Conservation (phyloP, 2,113 vertebrate genomes). For the Poeciliopsis occidentalis region DNA sequence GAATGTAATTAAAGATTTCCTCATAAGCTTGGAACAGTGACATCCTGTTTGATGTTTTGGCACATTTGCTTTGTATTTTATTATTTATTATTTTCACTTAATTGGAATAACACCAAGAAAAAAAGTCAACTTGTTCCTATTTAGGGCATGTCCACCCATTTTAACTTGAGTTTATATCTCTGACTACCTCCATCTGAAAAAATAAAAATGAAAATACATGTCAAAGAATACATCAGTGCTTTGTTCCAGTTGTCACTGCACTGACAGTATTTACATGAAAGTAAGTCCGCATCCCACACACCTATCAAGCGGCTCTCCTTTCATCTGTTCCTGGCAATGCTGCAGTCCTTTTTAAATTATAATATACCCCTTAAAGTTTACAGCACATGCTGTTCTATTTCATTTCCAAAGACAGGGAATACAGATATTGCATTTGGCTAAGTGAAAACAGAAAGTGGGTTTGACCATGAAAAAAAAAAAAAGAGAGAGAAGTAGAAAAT, state of each 20-base stretch:
- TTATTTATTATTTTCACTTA: not conserved
- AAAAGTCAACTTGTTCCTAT: constrained; percentile 13
- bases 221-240: constrained; percentile 11
- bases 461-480: not conserved
- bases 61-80: not conserved
- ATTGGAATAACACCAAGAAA: not conserved
- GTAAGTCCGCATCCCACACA: constrained; percentile 13
- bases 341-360: constrained; percentile 28
- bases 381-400: constrained; percentile 11
- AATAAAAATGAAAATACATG: constrained; percentile 18
- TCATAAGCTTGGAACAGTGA: constrained; percentile 9
- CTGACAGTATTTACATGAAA: constrained; percentile 5
- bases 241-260: constrained; percentile 18
- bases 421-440: not conserved
- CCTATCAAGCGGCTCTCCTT: constrained; percentile 15
- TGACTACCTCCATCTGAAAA: constrained; percentile 6
- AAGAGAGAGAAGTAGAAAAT: not conserved
- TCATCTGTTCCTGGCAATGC: constrained; percentile 11
- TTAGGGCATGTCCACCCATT: constrained; percentile 4
- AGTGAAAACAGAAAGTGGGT: not conserved
- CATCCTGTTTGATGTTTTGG: constrained; percentile 18
- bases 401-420: not conserved
- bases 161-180: constrained; percentile 21
- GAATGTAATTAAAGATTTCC: constrained; percentile 9
- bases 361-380: constrained; percentile 8